phyloP scores from a whole-genome alignment of 2,888 invertebrate species.

The Smittia sp. region DNA sequence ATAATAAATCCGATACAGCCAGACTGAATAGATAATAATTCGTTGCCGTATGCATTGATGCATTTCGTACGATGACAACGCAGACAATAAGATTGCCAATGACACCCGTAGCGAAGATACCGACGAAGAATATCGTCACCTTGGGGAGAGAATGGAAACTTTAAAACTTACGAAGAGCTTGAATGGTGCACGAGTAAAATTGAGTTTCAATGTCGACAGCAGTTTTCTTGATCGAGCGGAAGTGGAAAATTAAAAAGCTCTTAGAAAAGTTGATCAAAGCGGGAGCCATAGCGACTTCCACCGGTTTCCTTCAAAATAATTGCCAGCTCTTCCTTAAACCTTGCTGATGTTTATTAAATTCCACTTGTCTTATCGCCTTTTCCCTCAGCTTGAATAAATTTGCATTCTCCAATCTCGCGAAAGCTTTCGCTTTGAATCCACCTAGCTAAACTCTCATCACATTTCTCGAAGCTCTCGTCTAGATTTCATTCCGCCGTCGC shows the following conservation, averaged over 20 bases:
- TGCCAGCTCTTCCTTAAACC: too few relatives aligned
- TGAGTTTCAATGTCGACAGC: background rate
- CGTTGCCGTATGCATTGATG: slow-evolving; percentile 83
- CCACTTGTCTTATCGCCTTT: too few relatives aligned
- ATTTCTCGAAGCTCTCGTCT: too few relatives aligned
- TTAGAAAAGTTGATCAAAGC: background rate
- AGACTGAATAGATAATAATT: slow-evolving; percentile 89
- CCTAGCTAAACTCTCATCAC: too few relatives aligned
- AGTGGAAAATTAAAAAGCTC: background rate
- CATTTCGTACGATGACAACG: slow-evolving; percentile 75
- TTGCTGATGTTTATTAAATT: too few relatives aligned
- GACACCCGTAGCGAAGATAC: slow-evolving; percentile 79
- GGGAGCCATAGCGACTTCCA: too few relatives aligned
- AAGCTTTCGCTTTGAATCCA: background rate
- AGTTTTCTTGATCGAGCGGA: background rate
- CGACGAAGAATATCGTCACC: slow-evolving; percentile 66
- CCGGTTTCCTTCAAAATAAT: too few relatives aligned
- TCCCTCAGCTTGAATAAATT: background rate
- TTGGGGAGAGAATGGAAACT: slow-evolving; percentile 44
- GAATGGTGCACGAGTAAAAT: background rate
- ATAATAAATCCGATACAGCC: slow-evolving; percentile 79
- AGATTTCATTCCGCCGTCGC: background rate
- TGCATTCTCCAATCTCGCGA: background rate
- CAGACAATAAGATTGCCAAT: slow-evolving; percentile 83
- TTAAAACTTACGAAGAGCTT: background rate